A percentile compares a stretch with the other conserved stretches of the same genome.
Conservation (phyloP, 2,888 invertebrate genomes). For the Oscheius myriophilus region DNA sequence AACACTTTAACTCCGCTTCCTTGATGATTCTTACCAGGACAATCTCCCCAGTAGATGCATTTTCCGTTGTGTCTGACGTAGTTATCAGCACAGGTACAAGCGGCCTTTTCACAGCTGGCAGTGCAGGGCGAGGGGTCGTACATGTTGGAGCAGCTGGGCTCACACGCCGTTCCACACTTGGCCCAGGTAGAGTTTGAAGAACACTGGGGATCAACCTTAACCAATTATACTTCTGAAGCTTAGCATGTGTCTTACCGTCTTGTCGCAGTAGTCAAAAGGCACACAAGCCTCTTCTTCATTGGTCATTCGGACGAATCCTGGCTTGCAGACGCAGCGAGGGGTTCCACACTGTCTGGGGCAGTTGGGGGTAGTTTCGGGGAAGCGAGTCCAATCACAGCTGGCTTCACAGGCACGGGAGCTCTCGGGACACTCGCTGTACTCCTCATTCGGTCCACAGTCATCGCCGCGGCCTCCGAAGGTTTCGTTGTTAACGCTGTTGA, state of each 20-base stretch:
- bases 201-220: slow-evolving; percentile 39
- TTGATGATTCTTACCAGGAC: slow-evolving; percentile 52
- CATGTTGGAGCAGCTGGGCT: slow-evolving; percentile 65
- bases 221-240: not conserved
- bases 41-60: slow-evolving; percentile 68
- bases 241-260: slow-evolving; percentile 27
- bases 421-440: slow-evolving; percentile 65
- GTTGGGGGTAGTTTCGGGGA: slow-evolving; percentile 56
- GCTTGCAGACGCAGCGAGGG: slow-evolving; percentile 48
- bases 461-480: slow-evolving; percentile 25
- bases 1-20: no score
- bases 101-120: slow-evolving; percentile 61
- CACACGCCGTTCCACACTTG: slow-evolving; percentile 68
- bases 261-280: slow-evolving; percentile 67
- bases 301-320: slow-evolving; percentile 63
- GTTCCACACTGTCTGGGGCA: slow-evolving; percentile 49
- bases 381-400: slow-evolving; percentile 67
- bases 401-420: slow-evolving; percentile 65
- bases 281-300: slow-evolving; percentile 62
- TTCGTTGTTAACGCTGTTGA: slow-evolving; percentile 12
- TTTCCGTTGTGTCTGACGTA: slow-evolving; percentile 63
- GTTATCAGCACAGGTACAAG: slow-evolving; percentile 69
- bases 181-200: slow-evolving; percentile 66
- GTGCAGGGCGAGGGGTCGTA: slow-evolving; percentile 66
- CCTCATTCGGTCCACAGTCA: slow-evolving; percentile 66